Base-by-base conservation (phyloP, 1,140 invertebrate genomes). In the Drosophila pandora region DNA sequence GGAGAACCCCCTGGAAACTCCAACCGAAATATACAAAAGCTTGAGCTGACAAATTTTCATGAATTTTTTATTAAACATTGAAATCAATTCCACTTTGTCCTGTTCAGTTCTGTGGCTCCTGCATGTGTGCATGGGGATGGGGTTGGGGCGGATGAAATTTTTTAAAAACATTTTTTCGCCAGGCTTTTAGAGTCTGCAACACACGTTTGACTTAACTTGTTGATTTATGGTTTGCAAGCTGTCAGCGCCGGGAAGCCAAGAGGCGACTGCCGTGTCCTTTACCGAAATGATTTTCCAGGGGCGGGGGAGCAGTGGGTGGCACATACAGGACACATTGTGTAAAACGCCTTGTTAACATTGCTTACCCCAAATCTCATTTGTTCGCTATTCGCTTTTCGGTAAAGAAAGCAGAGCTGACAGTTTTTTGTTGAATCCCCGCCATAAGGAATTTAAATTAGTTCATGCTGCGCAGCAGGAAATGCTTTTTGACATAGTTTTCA, bases 31-130 rank as follows among this genome's bases (percentile, higher is more conserved):
- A 65, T 37, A 67, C 52, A 53, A 61, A 59, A 87, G 69, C 75
- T 78, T 57, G 56, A 59, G 69, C 83, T 88, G 83, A 88, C 83
- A 88, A 88, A 88, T 88, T 89, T 88, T 88, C 83, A 89, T 89
- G 83, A 88, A 88, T 88, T 88, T 88, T 88, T 88, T 88, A 88
- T 88, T 88, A 88, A 88, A 88, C 83, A 88, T 83, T 88, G 83
- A 88, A 88, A 88, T 88, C 83, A 88, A 88, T 88, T 88, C 83
- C 76, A 88, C 70, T 87, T 79, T 76, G 64, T 81, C 37, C 28
- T 63, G 32, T 52, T 64, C 58, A 56, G 28, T 54, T 32, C 41
- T 57, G 50, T 5, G 34, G 59, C 54, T 43, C 28, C 47, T 82
- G 73, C 78, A 87, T 78, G 49, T 84, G 76, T 63, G 47, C 17